Evolutionary conservation across 2,888 invertebrate genomes (phyloP).

Genomic region (Lithophane ornitopus): DNA sequence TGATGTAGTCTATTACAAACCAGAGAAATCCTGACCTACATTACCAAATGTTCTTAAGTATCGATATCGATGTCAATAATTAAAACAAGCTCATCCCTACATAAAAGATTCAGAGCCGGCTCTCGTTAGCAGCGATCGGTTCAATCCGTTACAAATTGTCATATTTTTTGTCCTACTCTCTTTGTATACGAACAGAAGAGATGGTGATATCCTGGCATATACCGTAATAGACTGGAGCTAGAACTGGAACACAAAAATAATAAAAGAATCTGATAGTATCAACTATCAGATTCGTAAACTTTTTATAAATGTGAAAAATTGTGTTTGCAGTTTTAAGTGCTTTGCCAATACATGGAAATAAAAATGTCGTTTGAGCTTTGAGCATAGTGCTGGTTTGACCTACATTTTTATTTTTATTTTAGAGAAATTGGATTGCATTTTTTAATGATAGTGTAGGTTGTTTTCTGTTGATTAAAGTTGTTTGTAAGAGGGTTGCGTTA

Average conservation of each 20-base stretch:
- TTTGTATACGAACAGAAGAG: conserved; percentile 39
- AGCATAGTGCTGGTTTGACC: conserved; percentile 27
- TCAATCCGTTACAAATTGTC: conserved; percentile 64
- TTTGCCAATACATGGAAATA: conserved; percentile 49
- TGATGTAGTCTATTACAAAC: not conserved
- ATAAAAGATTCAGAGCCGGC: conserved; percentile 70
- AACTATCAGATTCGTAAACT: no score
- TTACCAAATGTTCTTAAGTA: not conserved
- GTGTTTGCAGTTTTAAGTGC: conserved; percentile 63
- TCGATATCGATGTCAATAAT: conserved; percentile 61
- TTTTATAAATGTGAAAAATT: conserved; percentile 62
- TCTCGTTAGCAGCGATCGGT: conserved; percentile 74
- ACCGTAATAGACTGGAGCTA: not conserved
- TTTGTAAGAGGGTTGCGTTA: not conserved
- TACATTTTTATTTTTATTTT: conserved; percentile 38
- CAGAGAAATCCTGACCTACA: not conserved
- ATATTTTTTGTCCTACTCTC: conserved; percentile 62
- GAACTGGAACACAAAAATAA: no score
- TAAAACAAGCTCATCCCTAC: conserved; percentile 57
- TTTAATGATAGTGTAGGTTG: conserved; percentile 22
- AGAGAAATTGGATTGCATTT: conserved; percentile 25
- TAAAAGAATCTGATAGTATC: no score
- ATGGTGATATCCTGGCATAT: conserved; percentile 28
- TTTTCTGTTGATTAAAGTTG: conserved; percentile 26
- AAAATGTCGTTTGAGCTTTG: conserved; percentile 49